Conservation (phyloP, 1,140 invertebrate genomes). For the Drosophila subpulchrella region DNA sequence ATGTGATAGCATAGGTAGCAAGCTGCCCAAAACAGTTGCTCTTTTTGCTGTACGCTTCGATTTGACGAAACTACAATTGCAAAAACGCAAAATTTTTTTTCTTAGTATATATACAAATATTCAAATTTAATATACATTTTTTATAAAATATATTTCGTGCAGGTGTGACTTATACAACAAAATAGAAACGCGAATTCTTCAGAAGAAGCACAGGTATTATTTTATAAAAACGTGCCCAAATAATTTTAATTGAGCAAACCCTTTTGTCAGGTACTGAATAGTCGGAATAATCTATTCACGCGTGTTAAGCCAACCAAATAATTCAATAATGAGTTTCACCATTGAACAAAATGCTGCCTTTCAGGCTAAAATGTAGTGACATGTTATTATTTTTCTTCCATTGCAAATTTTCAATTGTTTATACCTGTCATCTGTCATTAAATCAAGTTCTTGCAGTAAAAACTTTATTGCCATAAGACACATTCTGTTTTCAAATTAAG, state of each 20-base stretch:
- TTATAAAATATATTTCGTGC: too few relatives aligned
- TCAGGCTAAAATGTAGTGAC: neutral
- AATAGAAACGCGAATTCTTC: neutral
- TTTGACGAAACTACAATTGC: too few relatives aligned
- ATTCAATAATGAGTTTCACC: neutral
- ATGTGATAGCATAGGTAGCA: too few relatives aligned
- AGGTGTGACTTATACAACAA: neutral
- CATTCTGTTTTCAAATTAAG: too few relatives aligned
- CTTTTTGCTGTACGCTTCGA: too few relatives aligned
- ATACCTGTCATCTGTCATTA: neutral
- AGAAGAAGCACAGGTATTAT: neutral
- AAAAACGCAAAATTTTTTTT: too few relatives aligned
- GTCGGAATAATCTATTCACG: neutral
- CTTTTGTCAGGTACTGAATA: too few relatives aligned
- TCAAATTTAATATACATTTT: too few relatives aligned
- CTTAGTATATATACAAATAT: too few relatives aligned
- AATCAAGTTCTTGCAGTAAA: slow-evolving; percentile 1
- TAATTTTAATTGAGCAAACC: too few relatives aligned
- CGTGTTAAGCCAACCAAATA: neutral
- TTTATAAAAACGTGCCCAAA: too few relatives aligned
- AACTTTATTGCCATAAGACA: neutral
- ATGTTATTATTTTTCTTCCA: neutral
- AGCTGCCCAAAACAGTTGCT: too few relatives aligned
- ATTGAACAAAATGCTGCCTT: neutral
- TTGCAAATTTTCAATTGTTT: neutral